Base-by-base conservation (phyloP, 1,140 invertebrate species). In the Trypoxylus dichotomus region DNA sequence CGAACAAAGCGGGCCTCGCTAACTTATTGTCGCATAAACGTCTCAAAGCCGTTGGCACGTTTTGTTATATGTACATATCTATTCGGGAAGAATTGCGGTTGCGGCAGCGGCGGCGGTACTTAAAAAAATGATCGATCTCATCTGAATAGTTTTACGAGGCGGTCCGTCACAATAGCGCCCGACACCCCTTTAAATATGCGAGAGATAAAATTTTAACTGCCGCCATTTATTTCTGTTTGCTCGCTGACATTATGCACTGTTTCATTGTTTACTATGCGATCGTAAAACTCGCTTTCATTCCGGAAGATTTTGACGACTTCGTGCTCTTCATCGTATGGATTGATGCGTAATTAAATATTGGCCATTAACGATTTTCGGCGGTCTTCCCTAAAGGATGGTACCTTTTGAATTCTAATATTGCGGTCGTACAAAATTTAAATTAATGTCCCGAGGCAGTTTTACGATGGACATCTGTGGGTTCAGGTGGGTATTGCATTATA, bases 21-120 rank as follows among this genome's bases (percentile, higher is more conserved):
- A 80, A 80, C 79, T 80, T 80, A 80, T 79, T 78, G 79, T 78
- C 72, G 74, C 79, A 79, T 79, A 79, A 79, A 79, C 74, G 79
- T 79, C 76, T 76, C 79, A 54, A 63, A 74, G 19, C 74, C 13
- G 21, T 58, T 58, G 74, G 73, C 74, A 79, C 79, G 77, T 79
- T 79, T 79, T 79, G 77, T 79, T 79, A 76, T 42, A n/a, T 13
- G 27, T 29, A 54, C 47, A 19, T n/a, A 37, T 37, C 32, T 37
- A 37, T 37, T 5, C 32, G 2, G 32, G 32, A 37, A 37, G 5
- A 37, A 37, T 8, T 37, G 32, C 32, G 32, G 32, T 37, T 37
- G 32, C 10, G 10, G 60, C 76, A 63, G 75, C 54, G 74, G 37
- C 75, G 37, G n/a, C 37, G 68, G 75, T 42, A 71, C 78, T 73